A percentile compares a stretch with the other conserved stretches of the same genome.
phyloP scores from a whole-genome alignment of 2,888 invertebrate species.

The Aquatica leii region DNA sequence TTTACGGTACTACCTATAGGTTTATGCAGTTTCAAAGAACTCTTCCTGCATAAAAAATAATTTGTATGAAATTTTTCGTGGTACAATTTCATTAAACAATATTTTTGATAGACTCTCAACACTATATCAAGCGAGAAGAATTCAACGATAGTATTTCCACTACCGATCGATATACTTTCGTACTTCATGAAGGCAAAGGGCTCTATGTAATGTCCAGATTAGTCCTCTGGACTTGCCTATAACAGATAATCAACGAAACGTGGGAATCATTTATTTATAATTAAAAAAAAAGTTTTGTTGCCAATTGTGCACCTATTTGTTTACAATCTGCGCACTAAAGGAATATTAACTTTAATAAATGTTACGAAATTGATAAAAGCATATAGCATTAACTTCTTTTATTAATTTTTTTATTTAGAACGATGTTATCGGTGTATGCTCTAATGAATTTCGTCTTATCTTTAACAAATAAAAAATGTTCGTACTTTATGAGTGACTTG shows the following conservation, averaged over 20 bases:
- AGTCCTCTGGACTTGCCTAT: constrained; percentile 27
- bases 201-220: constrained; percentile 28
- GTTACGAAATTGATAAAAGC: constrained; percentile 14
- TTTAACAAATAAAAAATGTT: neutral
- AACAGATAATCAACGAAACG: constrained; percentile 35
- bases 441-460: neutral
- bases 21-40: neutral
- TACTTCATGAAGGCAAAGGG: constrained; percentile 62
- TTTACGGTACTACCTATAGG: too few relatives aligned
- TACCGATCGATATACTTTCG: constrained; percentile 77
- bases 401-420: neutral
- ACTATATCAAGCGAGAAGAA: constrained; percentile 98
- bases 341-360: constrained; percentile 28
- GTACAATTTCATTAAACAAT: too few relatives aligned
- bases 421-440: neutral
- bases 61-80: too few relatives aligned
- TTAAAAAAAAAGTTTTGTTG: constrained; percentile 21
- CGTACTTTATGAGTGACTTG: constrained; percentile 5
- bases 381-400: constrained; percentile 6
- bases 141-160: constrained; percentile 95
- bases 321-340: constrained; percentile 35
- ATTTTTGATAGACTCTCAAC: constrained; percentile 81
- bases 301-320: constrained; percentile 30
- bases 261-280: constrained; percentile 28
- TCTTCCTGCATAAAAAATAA: too few relatives aligned